phyloP scores from a whole-genome alignment of 2,888 invertebrate genomes.

The Caenorhabditis uteleia region DNA sequence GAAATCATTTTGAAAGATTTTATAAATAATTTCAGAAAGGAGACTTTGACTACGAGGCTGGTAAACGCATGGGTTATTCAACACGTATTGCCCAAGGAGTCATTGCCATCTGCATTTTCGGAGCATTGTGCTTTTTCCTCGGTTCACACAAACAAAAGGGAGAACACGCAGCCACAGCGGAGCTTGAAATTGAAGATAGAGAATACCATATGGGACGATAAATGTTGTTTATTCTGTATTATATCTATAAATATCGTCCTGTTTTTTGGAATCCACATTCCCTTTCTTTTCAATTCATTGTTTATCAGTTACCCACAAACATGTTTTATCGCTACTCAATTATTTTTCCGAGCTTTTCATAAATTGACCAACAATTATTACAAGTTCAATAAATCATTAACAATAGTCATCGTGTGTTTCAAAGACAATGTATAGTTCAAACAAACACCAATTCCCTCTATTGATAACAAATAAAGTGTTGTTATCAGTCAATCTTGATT shows the following conservation, averaged over 20 bases:
- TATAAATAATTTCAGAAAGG: slow-evolving; percentile 44
- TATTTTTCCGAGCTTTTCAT: neutral
- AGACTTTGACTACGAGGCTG: slow-evolving; percentile 58
- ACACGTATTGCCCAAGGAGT: slow-evolving; percentile 45
- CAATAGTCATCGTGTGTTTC: too few relatives aligned
- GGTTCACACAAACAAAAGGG: slow-evolving; percentile 67
- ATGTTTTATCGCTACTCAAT: neutral
- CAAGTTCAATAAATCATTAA: too few relatives aligned
- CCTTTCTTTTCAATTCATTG: neutral
- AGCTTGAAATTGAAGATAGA: slow-evolving; percentile 67
- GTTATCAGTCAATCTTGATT: too few relatives aligned
- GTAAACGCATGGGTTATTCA: slow-evolving; percentile 45
- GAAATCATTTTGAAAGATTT: neutral
- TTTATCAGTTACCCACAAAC: neutral
- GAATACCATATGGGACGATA: slow-evolving; percentile 60
- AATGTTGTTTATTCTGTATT: neutral
- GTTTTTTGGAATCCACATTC: neutral
- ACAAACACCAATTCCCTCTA: too few relatives aligned
- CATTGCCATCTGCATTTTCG: slow-evolving; percentile 50
- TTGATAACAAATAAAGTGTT: too few relatives aligned
- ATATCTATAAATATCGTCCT: neutral
- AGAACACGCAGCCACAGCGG: slow-evolving; percentile 64
- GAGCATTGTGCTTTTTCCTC: slow-evolving; percentile 52
- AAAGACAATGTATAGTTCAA: too few relatives aligned
- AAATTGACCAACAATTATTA: too few relatives aligned